Conservation (phyloP, 2,888 invertebrate species). For the Erebia palarica region DNA sequence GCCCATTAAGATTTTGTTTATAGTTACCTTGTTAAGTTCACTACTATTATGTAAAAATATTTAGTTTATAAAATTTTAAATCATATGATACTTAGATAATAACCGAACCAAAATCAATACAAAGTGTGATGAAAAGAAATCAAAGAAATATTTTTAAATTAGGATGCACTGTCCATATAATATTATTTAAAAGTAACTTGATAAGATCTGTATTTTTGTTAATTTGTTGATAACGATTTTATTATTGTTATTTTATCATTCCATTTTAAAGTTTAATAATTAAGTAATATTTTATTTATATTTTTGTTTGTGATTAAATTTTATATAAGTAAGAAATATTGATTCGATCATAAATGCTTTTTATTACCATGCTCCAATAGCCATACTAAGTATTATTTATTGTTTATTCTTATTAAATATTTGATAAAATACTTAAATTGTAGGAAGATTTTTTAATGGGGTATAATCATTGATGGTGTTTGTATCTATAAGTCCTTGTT, state of each 20-base stretch:
- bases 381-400: conserved; percentile 39
- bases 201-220: conserved; percentile 71
- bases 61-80: conserved; percentile 30
- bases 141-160: conserved; percentile 51
- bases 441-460: conserved; percentile 21
- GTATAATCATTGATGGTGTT: conserved; percentile 27
- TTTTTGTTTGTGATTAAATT: conserved; percentile 9
- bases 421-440: conserved; percentile 11
- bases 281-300: background rate
- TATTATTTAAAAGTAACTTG: conserved; percentile 58
- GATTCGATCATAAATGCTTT: background rate
- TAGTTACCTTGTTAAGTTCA: conserved; percentile 68
- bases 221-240: conserved; percentile 58
- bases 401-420: conserved; percentile 21
- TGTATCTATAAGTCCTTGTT: conserved; percentile 18
- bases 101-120: conserved; percentile 70
- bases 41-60: conserved; percentile 42
- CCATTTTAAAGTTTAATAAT: conserved; percentile 53
- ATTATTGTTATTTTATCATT: conserved; percentile 59
- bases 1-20: conserved; percentile 52
- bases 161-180: conserved; percentile 20
- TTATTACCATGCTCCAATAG: conserved; percentile 30
- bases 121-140: conserved; percentile 68
- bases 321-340: background rate
- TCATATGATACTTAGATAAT: conserved; percentile 34